Base-by-base conservation (phyloP, 1,140 invertebrate species). In the Eurosta solidaginis region DNA sequence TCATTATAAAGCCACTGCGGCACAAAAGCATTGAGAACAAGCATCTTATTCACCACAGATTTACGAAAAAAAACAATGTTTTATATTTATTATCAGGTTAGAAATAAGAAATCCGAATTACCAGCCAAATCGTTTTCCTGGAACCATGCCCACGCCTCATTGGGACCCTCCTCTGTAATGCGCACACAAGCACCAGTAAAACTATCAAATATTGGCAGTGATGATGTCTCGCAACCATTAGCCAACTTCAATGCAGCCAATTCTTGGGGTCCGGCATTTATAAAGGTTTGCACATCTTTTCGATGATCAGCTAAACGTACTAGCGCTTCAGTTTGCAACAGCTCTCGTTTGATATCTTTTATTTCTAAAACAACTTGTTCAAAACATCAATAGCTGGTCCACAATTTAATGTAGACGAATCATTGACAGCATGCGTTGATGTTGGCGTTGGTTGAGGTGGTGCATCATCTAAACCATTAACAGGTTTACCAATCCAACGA, bases 1-100 rank as follows among this genome's bases (percentile, higher is more conserved):
- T 92, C 93, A 47, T 90, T 88, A 47, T 91, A 84, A n/a, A 96
- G 87, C 94, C 94, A 96, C 78, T 92, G 90, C 0, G 95, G 95
- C 17, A 96, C 83, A 82, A 92, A 91, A 1, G 89, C 88, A 76
- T 90, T 90, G 78, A 91, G 86, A 40, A 88, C 87, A 2, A 93
- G 88, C 27, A 93, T 83, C 81, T 91, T 90, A 47, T 90, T 90
- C 1, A 91, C 90, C 17, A 94, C 91, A 78, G 90, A 90, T 86
- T 92, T 91, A 80, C 94, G 93, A 68, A 9, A 9, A 40, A 40
- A 5, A 40, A 36, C 3, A 12, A 29, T 22, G 40, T 9, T 40
- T 36, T 7, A 29, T 29, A 54, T 17, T 22, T 9, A 42, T 14
- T 50, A 4, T 40, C 36, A 12, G 42, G 12, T 73, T 77, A 29